These are phyloP conservation scores for Oncopodura yosiiana DNA, from an alignment of 1,140 invertebrate genomes.

Conservation along the genomic window DNA sequence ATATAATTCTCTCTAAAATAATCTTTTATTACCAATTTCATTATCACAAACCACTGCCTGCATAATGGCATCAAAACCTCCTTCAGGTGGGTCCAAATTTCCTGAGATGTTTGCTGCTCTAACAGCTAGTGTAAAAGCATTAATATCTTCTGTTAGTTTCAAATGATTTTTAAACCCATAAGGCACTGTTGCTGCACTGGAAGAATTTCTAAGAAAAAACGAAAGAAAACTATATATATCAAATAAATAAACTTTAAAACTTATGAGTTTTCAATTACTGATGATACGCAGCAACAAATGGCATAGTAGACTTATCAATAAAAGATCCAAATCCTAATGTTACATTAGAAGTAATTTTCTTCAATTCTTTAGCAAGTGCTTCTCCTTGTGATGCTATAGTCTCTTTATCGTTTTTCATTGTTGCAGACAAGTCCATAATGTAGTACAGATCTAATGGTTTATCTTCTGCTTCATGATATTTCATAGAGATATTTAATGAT, in stretches of 20 bases:
- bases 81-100: slow-evolving; percentile 64
- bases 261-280: not conserved
- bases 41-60: slow-evolving; percentile 56
- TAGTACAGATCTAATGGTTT: slow-evolving; percentile 57
- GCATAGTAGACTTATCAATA: slow-evolving; percentile 50
- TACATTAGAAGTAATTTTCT: slow-evolving; percentile 70
- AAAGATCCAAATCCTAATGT: slow-evolving; percentile 65
- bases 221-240: not conserved
- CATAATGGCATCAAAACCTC: slow-evolving; percentile 68
- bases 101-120: slow-evolving; percentile 47
- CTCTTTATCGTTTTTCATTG: slow-evolving; percentile 52
- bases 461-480: slow-evolving; percentile 2
- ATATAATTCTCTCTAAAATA: no score
- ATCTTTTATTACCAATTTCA: slow-evolving; percentile 40
- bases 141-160: slow-evolving; percentile 49
- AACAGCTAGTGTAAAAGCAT: slow-evolving; percentile 44
- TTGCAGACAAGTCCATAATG: slow-evolving; percentile 55
- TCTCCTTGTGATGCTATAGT: slow-evolving; percentile 34
- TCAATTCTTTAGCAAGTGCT: slow-evolving; percentile 52
- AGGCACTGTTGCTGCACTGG: slow-evolving; percentile 42
- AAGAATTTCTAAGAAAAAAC: slow-evolving; percentile 25
- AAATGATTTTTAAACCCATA: slow-evolving; percentile 62
- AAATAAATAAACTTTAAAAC: not conserved
- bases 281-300: slow-evolving; percentile 8
- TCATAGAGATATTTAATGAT: slow-evolving; percentile 3